Conservation (phyloP, 2,888 invertebrate genomes). For the Nasonia oneida region DNA sequence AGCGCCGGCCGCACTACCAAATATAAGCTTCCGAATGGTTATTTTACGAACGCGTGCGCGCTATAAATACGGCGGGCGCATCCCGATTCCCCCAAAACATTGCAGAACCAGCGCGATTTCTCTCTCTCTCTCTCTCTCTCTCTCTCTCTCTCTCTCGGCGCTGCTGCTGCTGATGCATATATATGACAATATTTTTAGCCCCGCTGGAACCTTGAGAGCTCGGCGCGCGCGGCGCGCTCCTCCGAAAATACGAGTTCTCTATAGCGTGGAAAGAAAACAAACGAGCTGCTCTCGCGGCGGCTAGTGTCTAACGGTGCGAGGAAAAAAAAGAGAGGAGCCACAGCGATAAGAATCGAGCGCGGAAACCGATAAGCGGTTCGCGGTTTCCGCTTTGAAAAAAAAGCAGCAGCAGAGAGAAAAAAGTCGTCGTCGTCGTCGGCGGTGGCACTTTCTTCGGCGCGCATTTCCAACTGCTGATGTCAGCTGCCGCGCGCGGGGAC, state of each 20-base stretch:
- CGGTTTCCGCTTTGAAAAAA: slow-evolving; percentile 30
- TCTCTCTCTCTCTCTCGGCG: no score
- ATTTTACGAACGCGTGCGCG: slow-evolving; percentile 55
- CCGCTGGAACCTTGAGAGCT: slow-evolving; percentile 46
- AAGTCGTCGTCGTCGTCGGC: background rate
- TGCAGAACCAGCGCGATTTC: slow-evolving; percentile 54
- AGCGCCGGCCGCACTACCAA: slow-evolving; percentile 42
- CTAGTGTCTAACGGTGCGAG: background rate
- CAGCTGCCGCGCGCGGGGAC: slow-evolving; percentile 33
- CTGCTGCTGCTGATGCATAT: background rate
- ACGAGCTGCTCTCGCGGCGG: background rate
- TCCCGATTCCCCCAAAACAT: slow-evolving; percentile 60
- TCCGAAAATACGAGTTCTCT: background rate
- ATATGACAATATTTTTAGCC: slow-evolving; percentile 59
- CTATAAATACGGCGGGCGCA: slow-evolving; percentile 54
- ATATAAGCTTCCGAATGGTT: slow-evolving; percentile 57
- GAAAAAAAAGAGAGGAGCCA: background rate
- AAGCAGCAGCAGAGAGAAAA: background rate
- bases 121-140: no score
- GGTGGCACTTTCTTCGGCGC: slow-evolving; percentile 33
- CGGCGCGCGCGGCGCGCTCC: background rate
- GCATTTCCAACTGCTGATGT: slow-evolving; percentile 55
- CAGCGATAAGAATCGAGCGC: background rate
- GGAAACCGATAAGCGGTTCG: slow-evolving; percentile 35
- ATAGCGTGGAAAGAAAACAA: slow-evolving; percentile 17